Evolutionary conservation across 2,888 invertebrate genomes (phyloP).

Genomic region (Ochropacha duplaris): DNA sequence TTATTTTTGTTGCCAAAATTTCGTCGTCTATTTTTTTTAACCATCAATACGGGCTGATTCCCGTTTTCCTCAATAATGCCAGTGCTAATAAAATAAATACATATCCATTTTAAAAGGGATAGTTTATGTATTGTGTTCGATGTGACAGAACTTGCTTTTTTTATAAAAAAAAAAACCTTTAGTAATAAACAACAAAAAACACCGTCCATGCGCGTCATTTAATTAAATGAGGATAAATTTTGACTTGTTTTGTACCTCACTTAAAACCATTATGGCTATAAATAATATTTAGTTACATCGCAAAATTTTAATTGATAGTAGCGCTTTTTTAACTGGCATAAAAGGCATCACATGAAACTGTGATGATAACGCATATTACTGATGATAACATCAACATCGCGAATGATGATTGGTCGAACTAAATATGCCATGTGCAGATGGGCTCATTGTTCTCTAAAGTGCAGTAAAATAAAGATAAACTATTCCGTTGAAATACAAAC

Average conservation of each 20-base stretch:
- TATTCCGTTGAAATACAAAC: no score
- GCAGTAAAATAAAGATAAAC: no score
- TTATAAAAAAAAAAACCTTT: not conserved
- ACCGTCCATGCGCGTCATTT: not conserved
- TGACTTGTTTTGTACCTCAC: not conserved
- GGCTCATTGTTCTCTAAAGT: no score
- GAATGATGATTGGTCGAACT: no score
- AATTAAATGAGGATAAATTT: not conserved
- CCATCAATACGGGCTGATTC: slow-evolving; percentile 21
- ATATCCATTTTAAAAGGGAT: not conserved
- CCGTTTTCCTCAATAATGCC: slow-evolving; percentile 21
- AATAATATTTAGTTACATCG: not conserved
- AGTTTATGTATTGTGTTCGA: not conserved
- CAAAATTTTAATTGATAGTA: not conserved
- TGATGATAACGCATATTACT: no score
- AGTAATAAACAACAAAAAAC: not conserved
- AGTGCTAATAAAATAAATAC: slow-evolving; percentile 15
- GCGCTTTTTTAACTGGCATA: no score
- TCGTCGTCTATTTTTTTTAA: slow-evolving; percentile 21
- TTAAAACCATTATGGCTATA: not conserved
- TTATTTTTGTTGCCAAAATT: not conserved
- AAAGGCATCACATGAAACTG: no score
- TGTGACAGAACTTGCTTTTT: not conserved
- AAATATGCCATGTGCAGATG: no score
- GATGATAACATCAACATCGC: no score